Conservation (phyloP, 2,888 invertebrate genomes). For the Euphydryas editha region DNA sequence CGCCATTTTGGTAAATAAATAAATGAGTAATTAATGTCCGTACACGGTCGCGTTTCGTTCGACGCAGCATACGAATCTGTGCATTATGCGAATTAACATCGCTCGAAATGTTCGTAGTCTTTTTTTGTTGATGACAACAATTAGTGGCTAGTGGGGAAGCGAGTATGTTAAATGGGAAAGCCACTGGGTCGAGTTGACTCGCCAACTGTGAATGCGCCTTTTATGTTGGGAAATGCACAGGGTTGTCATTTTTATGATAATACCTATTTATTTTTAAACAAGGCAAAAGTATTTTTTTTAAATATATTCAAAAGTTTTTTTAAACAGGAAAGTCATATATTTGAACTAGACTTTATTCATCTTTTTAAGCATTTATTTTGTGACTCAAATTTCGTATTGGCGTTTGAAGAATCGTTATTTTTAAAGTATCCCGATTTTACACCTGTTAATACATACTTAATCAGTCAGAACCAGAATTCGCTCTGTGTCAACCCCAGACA, state of each 20-base stretch:
- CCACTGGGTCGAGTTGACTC: conserved; percentile 24
- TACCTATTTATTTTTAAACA: too few relatives aligned
- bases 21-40: conserved; percentile 75
- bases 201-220: conserved; percentile 35
- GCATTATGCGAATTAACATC: conserved; percentile 73
- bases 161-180: conserved; percentile 41
- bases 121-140: conserved; percentile 58
- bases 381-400: too few relatives aligned
- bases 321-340: neutral
- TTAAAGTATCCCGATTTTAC: neutral
- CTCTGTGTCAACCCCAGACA: conserved; percentile 8
- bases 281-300: too few relatives aligned
- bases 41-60: conserved; percentile 50
- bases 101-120: conserved; percentile 50
- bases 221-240: conserved; percentile 12
- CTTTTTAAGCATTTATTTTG: too few relatives aligned
- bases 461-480: neutral
- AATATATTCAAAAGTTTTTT: neutral
- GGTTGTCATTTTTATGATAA: neutral
- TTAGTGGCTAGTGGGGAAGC: conserved; percentile 54
- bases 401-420: neutral
- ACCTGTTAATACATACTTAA: neutral
- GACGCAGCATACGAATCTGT: conserved; percentile 75
- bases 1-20: conserved; percentile 76
- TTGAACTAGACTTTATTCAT: too few relatives aligned